Base-by-base conservation (phyloP, 2,888 invertebrate species). In the Myathropa florea region DNA sequence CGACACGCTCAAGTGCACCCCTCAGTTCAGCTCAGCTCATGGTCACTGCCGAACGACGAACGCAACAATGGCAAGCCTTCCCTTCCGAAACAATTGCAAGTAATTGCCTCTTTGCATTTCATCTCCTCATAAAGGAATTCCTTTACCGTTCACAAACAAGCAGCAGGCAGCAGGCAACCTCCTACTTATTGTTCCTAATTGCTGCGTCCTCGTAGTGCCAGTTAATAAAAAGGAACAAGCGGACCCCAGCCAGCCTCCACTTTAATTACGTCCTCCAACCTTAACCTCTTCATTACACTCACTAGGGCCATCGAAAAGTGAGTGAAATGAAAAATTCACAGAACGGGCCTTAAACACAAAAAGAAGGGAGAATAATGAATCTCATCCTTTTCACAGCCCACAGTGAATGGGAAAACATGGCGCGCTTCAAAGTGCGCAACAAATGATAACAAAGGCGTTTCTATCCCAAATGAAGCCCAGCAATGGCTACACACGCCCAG, bases 251-350 rank as follows among this genome's bases (percentile, higher is more conserved):
- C 82, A 63, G 14, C 57, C 57, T 57, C 46, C 46, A 46, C 71
- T 82, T 82, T 77, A 83, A 83, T 83, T 83, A 79, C 68, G 68
- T 79, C 83, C 79, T 65, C 53, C 80, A 70, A 75, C 79, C 83
- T 79, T 79, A 70, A 79, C 63, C 83, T 70, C 59, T 75, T 70
- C 28, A 68, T 79, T 55, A 36, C 63, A 60, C 59, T 65, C 65
- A 39, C 18, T 23, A 36, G 18, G 9, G 14, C 36, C 24, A 68
- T 53, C 46, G 57, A 57, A 57, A 57, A 24, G 24, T 57, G 57
- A 57, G 18, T 46, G 46, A n/a, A 18, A 24, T 33, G 53, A 63
- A 73, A 63, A 23, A 53, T 30, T 53, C 21, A 28, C 59, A 18
- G 39, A 60, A 60, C n/a, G 60, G 23, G 46, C 63, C 10, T 30